Percentiles rank a stretch among this genome's conserved stretches.
These are phyloP conservation scores for Eclectus roratus DNA, from an alignment of 2,113 vertebrate species.

Conservation along the genomic window DNA sequence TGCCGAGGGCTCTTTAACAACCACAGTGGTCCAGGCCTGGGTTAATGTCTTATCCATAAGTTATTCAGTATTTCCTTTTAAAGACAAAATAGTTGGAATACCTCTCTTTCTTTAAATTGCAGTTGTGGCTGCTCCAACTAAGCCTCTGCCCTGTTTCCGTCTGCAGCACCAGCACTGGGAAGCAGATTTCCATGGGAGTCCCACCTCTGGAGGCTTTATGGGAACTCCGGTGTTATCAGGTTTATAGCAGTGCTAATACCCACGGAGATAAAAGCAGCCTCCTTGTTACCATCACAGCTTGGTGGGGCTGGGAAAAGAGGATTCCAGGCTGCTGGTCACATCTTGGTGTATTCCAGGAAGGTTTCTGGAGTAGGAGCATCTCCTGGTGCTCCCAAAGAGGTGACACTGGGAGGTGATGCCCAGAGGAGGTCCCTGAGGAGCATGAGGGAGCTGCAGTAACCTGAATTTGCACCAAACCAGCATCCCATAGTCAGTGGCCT, in stretches of 20 bases:
- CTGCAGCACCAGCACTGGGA: background rate
- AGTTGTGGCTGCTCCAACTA: background rate
- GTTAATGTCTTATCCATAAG: constrained; percentile 71
- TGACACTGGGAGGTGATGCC: background rate
- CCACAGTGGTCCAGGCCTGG: background rate
- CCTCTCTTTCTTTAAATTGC: constrained; percentile 34
- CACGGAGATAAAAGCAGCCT: constrained; percentile 20
- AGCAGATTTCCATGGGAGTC: background rate
- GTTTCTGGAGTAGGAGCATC: background rate
- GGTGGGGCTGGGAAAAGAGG: background rate
- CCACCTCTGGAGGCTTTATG: constrained; percentile 20
- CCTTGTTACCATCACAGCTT: background rate
- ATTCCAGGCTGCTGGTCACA: background rate
- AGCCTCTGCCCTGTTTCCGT: constrained; percentile 22
- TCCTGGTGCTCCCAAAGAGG: background rate
- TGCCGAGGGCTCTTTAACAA: constrained; percentile 47
- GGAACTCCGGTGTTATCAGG: background rate
- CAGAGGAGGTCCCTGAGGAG: background rate
- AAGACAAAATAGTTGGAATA: constrained; percentile 69
- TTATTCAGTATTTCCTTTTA: constrained; percentile 66
- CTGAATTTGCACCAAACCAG: background rate
- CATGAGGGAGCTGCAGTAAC: background rate
- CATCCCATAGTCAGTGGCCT: background rate
- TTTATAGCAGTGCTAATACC: constrained; percentile 1
- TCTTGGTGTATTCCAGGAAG: fast-evolving